A percentile compares a stretch with the other conserved stretches of the same genome.
Conservation (phyloP, 2,888 invertebrate species). For the Acanthosepion lycidas region DNA sequence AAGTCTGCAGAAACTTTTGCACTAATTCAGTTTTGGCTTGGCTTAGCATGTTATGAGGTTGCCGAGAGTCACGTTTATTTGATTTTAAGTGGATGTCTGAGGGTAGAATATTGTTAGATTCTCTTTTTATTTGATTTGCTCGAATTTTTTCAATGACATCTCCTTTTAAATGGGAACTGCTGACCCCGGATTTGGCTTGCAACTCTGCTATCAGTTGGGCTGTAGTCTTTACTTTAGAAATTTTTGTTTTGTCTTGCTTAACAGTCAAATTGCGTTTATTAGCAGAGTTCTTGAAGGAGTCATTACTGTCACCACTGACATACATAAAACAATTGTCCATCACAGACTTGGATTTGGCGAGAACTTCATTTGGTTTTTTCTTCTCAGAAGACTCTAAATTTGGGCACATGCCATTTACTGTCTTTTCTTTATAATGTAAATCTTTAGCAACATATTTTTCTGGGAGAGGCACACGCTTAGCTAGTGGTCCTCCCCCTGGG, state of each 20-base stretch:
- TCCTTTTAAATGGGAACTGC: slow-evolving; percentile 61
- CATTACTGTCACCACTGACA: slow-evolving; percentile 37
- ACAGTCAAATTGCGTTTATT: slow-evolving; percentile 47
- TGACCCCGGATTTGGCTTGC: slow-evolving; percentile 76
- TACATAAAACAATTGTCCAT: slow-evolving; percentile 45
- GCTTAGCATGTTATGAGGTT: slow-evolving; percentile 63
- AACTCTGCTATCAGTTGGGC: slow-evolving; percentile 87
- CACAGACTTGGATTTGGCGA: slow-evolving; percentile 46
- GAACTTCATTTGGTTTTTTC: slow-evolving; percentile 36
- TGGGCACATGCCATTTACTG: slow-evolving; percentile 39
- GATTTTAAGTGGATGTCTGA: slow-evolving; percentile 70
- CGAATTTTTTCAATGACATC: slow-evolving; percentile 69
- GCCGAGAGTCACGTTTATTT: slow-evolving; percentile 65
- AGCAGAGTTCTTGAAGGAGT: slow-evolving; percentile 47
- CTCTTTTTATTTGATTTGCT: slow-evolving; percentile 70
- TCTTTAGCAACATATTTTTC: slow-evolving; percentile 48
- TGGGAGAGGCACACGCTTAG: background rate
- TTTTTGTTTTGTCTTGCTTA: slow-evolving; percentile 55
- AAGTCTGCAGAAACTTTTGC: slow-evolving; percentile 73
- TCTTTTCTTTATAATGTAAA: slow-evolving; percentile 45
- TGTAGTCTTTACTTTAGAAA: slow-evolving; percentile 83
- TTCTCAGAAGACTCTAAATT: slow-evolving; percentile 39
- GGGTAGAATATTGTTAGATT: slow-evolving; percentile 60
- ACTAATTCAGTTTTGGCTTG: slow-evolving; percentile 75
- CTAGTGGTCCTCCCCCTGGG: slow-evolving; percentile 1